These are phyloP conservation scores for Bufo bufo DNA, from an alignment of 2,113 vertebrate genomes.

Conservation along the genomic window DNA sequence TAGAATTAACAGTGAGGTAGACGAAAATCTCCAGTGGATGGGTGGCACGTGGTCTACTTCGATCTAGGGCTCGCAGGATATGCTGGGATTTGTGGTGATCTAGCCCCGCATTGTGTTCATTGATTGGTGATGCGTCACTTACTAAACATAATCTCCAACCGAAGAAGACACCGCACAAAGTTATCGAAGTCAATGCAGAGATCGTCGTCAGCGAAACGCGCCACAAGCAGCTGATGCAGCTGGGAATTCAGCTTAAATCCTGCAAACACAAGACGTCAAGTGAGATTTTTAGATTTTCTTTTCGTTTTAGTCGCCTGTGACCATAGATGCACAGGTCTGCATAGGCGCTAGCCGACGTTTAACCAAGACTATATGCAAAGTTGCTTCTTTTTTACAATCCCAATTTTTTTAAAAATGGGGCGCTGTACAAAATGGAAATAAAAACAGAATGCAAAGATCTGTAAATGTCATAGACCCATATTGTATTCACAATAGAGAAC, in stretches of 20 bases:
- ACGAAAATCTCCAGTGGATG: too few species aligned
- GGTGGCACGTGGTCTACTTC: too few species aligned
- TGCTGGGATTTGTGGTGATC: not conserved
- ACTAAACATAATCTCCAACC: constrained; percentile 80
- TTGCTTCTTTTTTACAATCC: not conserved
- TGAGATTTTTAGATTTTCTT: too few species aligned
- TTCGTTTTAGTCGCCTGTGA: too few species aligned
- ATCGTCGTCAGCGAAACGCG: constrained; percentile 75
- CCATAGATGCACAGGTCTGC: too few species aligned
- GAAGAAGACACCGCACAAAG: constrained; percentile 76
- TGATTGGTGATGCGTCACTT: constrained; percentile 59
- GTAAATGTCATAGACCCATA: too few species aligned
- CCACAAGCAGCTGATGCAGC: constrained; percentile 75
- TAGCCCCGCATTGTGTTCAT: not conserved
- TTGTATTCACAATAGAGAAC: too few species aligned
- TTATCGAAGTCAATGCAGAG: constrained; percentile 78
- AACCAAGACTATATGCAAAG: not conserved
- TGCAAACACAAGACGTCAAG: constrained; percentile 48
- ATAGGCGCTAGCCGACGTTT: not conserved
- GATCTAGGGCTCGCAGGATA: too few species aligned
- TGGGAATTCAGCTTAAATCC: constrained; percentile 76
- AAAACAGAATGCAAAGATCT: too few species aligned
- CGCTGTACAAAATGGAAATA: too few species aligned
- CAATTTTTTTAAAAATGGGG: too few species aligned
- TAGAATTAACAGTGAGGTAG: not conserved